A percentile compares a stretch with the other conserved stretches of the same genome.
Conservation (phyloP, 2,113 vertebrate species). For the Nesoenas mayeri region DNA sequence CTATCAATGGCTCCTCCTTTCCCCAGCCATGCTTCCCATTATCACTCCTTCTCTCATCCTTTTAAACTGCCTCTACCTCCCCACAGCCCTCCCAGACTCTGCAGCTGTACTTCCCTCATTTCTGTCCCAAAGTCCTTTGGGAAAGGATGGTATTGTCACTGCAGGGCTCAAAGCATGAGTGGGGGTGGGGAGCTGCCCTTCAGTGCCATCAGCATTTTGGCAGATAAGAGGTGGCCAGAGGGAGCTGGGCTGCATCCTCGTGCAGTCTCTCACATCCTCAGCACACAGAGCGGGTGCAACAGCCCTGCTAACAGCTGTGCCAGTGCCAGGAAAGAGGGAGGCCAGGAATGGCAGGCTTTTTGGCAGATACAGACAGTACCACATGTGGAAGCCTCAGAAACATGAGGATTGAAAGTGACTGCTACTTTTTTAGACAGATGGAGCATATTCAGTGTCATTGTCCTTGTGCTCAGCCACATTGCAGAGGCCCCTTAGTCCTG, state of each 20-base stretch:
- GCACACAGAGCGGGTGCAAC: neutral
- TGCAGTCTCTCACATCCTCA: conserved; percentile 43
- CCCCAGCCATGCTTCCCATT: neutral
- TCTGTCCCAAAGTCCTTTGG: neutral
- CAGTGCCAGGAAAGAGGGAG: neutral
- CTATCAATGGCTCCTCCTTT: neutral
- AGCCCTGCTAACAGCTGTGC: neutral
- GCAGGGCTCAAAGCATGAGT: neutral
- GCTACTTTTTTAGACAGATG: neutral
- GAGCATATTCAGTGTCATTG: neutral
- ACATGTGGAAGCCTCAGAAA: neutral
- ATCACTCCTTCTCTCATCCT: neutral
- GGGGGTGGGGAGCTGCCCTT: neutral
- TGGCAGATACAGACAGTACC: neutral
- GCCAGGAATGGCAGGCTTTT: neutral
- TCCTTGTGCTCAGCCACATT: neutral
- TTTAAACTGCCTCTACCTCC: neutral
- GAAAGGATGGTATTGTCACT: neutral
- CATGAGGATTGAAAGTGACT: neutral
- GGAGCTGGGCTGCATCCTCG: neutral
- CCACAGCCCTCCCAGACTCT: neutral
- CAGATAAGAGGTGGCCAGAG: neutral
- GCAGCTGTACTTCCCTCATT: neutral
- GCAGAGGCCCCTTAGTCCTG: neutral
- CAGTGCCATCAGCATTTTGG: neutral